phyloP scores from a whole-genome alignment of 1,140 invertebrate species.

The Drosophila elegans region DNA sequence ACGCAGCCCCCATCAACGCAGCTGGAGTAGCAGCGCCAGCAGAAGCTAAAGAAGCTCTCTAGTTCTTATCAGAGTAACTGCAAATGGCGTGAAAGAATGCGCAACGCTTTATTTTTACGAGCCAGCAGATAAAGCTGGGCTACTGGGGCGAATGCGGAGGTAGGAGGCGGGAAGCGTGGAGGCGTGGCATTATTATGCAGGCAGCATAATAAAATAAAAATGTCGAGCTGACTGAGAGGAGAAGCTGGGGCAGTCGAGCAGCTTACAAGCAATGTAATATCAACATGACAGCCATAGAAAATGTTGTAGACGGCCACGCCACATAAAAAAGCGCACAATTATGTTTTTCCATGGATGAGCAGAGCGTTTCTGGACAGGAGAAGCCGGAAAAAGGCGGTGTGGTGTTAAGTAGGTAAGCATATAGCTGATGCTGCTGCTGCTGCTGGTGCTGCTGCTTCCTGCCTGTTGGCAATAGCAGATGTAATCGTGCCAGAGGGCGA shows the following conservation, averaged over 20 bases:
- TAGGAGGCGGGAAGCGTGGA: slow-evolving; percentile 2
- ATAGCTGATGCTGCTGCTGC: slow-evolving; percentile 21
- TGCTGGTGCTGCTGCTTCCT: slow-evolving; percentile 11
- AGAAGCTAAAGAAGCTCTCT: slow-evolving; percentile 59
- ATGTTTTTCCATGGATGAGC: slow-evolving; percentile 52
- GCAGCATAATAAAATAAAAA: slow-evolving; percentile 81
- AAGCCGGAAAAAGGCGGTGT: slow-evolving; percentile 18
- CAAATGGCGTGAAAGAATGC: slow-evolving; percentile 83
- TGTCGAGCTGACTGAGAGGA: slow-evolving; percentile 42
- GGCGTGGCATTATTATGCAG: slow-evolving; percentile 74
- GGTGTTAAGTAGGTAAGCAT: slow-evolving; percentile 59
- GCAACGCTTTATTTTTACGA: slow-evolving; percentile 83
- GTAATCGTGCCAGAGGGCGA: slow-evolving; percentile 58
- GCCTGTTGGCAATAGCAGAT: slow-evolving; percentile 45
- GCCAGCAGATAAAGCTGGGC: slow-evolving; percentile 66
- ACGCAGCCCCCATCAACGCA: slow-evolving; percentile 2
- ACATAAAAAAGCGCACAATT: slow-evolving; percentile 78
- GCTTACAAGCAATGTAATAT: slow-evolving; percentile 80
- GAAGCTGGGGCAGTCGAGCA: slow-evolving; percentile 13
- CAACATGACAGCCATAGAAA: slow-evolving; percentile 76
- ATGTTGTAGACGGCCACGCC: slow-evolving; percentile 69
- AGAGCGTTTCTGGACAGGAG: slow-evolving; percentile 21
- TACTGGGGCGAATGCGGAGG: slow-evolving; percentile 22
- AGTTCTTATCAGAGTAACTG: slow-evolving; percentile 80
- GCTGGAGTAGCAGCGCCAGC: slow-evolving; percentile 15